phyloP scores from a whole-genome alignment of 1,140 invertebrate species.

The Tetramorium parvispinum region DNA sequence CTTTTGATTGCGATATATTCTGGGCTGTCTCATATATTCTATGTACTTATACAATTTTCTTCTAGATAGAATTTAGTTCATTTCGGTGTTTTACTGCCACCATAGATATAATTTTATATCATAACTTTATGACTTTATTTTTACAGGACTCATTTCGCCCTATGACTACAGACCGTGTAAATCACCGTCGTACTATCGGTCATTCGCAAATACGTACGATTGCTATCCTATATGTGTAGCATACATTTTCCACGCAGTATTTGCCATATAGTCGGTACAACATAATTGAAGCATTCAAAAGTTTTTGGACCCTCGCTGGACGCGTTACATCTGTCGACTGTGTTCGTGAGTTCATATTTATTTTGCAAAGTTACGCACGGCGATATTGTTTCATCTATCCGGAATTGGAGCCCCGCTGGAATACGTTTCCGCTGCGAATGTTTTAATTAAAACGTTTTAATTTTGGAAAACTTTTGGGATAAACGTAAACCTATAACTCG shows the following conservation, averaged over 20 bases:
- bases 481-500: constrained; percentile 44
- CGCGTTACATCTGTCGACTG: neutral
- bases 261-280: constrained; percentile 31
- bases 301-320: constrained; percentile 28
- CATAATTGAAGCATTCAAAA: constrained; percentile 50
- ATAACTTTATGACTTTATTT: constrained; percentile 20
- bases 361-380: constrained; percentile 51
- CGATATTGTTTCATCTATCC: constrained; percentile 54
- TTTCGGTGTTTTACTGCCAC: neutral
- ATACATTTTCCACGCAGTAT: constrained; percentile 35
- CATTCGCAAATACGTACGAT: constrained; percentile 23
- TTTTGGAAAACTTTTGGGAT: constrained; percentile 33
- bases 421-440: constrained; percentile 16
- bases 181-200: constrained; percentile 41
- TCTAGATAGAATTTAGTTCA: neutral
- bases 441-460: constrained; percentile 54
- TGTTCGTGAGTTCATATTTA: constrained; percentile 48
- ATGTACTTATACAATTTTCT: neutral
- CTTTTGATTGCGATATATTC: neutral
- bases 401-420: neutral
- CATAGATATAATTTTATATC: constrained; percentile 8
- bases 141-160: constrained; percentile 9
- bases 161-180: neutral
- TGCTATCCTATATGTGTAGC: constrained; percentile 8
- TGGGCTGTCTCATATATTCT: neutral